Evolutionary conservation across 2,888 invertebrate species (phyloP), one percentile per base, ranked within the genome.

Genomic region (Strigamia transsilvanica): DNA sequence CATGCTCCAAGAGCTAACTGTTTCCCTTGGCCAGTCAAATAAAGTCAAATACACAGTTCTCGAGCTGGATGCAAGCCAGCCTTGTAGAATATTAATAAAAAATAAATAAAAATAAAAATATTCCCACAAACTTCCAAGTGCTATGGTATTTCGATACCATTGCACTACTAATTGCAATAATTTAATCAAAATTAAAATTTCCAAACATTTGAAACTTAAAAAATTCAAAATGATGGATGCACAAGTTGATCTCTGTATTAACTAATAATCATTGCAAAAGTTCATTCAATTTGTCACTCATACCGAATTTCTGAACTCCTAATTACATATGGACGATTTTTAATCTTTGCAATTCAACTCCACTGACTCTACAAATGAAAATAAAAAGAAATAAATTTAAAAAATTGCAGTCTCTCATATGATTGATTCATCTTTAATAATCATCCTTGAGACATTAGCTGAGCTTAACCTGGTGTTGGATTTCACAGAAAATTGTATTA

Each of bases 381-480:
- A 56, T 6, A 4, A 4, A 56, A 56, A 46, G 12, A 6, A 9
- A n/a, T 18, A n/a, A 15, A 10, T 27, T 1, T 0, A n/a, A 56
- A 56, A 56, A 56, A 56, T 6, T 18, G 18, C 56, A 56, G 56
- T 56, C 51, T 15, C n/a, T 2, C 18, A 9, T 1, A 56, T 56
- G 56, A 56, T 56, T 56, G 56, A 56, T 56, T 56, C n/a, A 56
- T 56, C 56, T 56, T 56, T 56, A 56, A 56, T 56, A 18, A 56
- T 56, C 56, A 56, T 56, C 56, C n/a, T 56, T 18, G 18, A 56
- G n/a, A 18, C 56, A 56, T 56, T 56, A 56, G 56, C 56, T 18
- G 56, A 56, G 56, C 56, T 56, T 56, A 56, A 56, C 56, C 56
- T 56, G 18, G 56, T 56, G 56, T 56, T n/a, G 18, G 56, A 56